Conservation (phyloP, 2,797 vertebrate genomes). For the Enteromius argenteus region DNA sequence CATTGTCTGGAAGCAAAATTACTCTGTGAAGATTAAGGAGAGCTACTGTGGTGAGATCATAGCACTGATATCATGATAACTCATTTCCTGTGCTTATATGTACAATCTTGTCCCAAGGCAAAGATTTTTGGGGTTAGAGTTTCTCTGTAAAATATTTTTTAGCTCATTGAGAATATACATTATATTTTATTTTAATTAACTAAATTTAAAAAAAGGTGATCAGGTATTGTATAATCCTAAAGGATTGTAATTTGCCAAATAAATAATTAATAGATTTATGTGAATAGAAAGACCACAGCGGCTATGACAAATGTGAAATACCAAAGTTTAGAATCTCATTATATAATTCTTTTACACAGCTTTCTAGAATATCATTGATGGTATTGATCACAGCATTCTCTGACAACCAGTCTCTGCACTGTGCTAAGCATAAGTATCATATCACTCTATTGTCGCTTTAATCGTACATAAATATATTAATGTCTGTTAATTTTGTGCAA, state of each 20-base stretch:
- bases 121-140: not conserved
- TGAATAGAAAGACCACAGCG: not conserved
- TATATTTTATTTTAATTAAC: not conserved
- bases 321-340: not conserved
- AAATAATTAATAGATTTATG: not conserved
- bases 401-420: not conserved
- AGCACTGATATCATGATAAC: slow-evolving; percentile 8
- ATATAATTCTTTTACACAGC: not conserved
- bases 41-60: slow-evolving; percentile 37
- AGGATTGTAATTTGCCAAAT: not conserved
- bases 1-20: slow-evolving; percentile 38
- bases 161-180: not conserved
- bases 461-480: not conserved
- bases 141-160: not conserved
- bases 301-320: not conserved
- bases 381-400: not conserved
- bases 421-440: not conserved
- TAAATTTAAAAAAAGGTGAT: not conserved
- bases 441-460: not conserved
- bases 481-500: not conserved
- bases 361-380: not conserved
- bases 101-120: not conserved
- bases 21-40: slow-evolving; percentile 26
- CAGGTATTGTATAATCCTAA: not conserved
- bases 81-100: slow-evolving; percentile 8